Percentiles rank a stretch among this genome's conserved stretches.
Conservation (phyloP, 2,888 invertebrate species). For the Drosophila kuntzei region DNA sequence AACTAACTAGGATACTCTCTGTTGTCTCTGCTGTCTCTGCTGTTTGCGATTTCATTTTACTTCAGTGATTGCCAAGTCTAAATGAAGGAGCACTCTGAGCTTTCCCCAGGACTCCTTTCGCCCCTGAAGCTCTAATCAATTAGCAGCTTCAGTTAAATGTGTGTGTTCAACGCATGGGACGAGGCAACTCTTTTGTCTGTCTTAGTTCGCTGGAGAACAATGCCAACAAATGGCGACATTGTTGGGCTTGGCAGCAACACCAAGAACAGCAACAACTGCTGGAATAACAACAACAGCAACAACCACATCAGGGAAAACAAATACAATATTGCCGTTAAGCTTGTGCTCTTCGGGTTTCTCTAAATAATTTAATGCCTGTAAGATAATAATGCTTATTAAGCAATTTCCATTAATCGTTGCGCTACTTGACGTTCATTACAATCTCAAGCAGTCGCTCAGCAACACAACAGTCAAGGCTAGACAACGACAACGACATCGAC, state of each 20-base stretch:
- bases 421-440: constrained; percentile 75
- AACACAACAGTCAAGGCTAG: constrained; percentile 30
- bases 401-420: constrained; percentile 80
- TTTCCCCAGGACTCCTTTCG: constrained; percentile 11
- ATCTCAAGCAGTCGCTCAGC: constrained; percentile 59
- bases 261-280: constrained; percentile 9
- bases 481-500: constrained; percentile 1
- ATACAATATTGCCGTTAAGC: constrained; percentile 35
- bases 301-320: constrained; percentile 7
- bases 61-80: constrained; percentile 41
- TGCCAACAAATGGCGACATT: constrained; percentile 55
- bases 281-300: constrained; percentile 9
- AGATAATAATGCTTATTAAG: constrained; percentile 82
- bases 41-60: constrained; percentile 52
- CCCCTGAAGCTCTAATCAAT: constrained; percentile 54
- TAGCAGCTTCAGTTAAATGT: constrained; percentile 45
- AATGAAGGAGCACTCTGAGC: constrained; percentile 5
- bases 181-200: constrained; percentile 54
- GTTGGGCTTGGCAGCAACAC: constrained; percentile 42
- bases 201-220: constrained; percentile 34
- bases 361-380: constrained; percentile 76
- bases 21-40: constrained; percentile 22
- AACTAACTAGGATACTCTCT: constrained; percentile 25
- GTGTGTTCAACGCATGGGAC: constrained; percentile 29
- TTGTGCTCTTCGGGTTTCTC: constrained; percentile 48